Conservation (phyloP, 1,140 invertebrate species). For the Bombus cullumanus region DNA sequence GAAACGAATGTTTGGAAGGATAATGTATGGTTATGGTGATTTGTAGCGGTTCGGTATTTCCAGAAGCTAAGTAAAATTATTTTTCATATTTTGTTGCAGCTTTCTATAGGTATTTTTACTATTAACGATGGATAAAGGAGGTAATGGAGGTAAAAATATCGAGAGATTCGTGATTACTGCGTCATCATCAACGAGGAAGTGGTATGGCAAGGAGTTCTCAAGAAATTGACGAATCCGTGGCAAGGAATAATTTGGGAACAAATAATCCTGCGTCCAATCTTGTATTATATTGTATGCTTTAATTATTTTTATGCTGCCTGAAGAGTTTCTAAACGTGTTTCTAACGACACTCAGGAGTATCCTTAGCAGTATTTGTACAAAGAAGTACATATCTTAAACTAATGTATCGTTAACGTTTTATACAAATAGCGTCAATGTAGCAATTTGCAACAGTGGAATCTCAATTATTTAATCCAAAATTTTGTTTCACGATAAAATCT, state of each 20-base stretch:
- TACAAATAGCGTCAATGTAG: neutral
- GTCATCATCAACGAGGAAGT: neutral
- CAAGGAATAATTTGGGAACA: neutral
- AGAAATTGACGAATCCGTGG: neutral
- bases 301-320: neutral
- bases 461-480: neutral
- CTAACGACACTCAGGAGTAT: neutral
- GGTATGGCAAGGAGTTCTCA: neutral
- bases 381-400: neutral
- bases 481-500: neutral
- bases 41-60: too few species aligned
- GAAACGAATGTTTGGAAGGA: neutral
- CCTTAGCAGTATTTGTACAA: slow-evolving; percentile 27
- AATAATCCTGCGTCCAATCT: neutral
- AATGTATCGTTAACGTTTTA: slow-evolving; percentile 25
- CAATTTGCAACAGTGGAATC: too few species aligned
- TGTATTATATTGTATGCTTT: neutral
- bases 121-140: slow-evolving; percentile 31
- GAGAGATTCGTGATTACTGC: slow-evolving; percentile 3
- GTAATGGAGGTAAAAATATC: neutral
- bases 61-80: neutral
- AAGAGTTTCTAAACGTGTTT: neutral
- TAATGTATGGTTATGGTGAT: neutral
- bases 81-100: slow-evolving; percentile 69
- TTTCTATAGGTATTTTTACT: slow-evolving; percentile 77